Evolutionary conservation across 2,113 vertebrate species (phyloP).

Genomic region (Formicarius rufipectus): DNA sequence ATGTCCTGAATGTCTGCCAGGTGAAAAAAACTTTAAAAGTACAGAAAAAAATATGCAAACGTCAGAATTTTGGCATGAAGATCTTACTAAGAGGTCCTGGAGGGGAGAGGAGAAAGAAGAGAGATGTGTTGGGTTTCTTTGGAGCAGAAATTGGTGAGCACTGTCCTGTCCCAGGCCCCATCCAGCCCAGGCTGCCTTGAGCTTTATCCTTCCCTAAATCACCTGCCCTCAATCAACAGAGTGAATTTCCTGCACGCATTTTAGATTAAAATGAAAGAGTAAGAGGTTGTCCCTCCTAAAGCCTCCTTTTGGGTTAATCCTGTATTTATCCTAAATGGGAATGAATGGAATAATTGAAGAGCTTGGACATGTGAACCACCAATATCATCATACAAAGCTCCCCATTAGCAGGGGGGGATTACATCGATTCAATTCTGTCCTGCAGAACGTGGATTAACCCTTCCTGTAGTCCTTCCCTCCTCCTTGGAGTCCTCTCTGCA

Average conservation of each 20-base stretch:
- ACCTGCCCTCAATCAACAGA: neutral
- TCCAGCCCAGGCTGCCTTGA: fast-evolving
- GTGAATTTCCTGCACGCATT: neutral
- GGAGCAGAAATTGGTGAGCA: neutral
- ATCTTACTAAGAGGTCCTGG: neutral
- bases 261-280: neutral
- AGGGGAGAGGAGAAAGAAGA: neutral
- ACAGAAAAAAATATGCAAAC: neutral
- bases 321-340: neutral
- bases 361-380: neutral
- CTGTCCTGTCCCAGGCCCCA: too few relatives aligned
- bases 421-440: neutral
- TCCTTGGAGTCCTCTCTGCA: neutral
- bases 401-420: neutral
- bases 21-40: fast-evolving
- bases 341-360: slow-evolving; percentile 6
- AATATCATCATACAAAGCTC: neutral
- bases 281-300: neutral
- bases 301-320: slow-evolving; percentile 22
- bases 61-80: neutral
- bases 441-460: neutral
- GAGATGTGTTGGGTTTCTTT: neutral
- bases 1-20: neutral
- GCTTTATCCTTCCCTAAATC: neutral
- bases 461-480: neutral